phyloP scores from a whole-genome alignment of 1,140 invertebrate genomes.

The Bombus ignitus region DNA sequence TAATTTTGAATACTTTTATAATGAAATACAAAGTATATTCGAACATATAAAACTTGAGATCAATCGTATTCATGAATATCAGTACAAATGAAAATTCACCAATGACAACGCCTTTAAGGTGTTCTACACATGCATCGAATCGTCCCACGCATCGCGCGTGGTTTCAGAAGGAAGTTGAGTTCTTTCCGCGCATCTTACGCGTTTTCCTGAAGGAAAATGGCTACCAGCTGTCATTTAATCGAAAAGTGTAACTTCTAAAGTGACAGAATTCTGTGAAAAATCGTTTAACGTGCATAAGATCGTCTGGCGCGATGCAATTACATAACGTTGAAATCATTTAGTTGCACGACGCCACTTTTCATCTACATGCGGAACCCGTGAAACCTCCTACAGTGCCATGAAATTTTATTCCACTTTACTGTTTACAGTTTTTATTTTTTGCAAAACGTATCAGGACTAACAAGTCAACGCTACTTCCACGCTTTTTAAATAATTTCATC shows the following conservation, averaged over 20 bases:
- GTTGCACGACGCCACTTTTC: slow-evolving; percentile 44
- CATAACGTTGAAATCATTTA: slow-evolving; percentile 59
- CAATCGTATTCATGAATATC: not conserved
- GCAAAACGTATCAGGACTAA: slow-evolving; percentile 49
- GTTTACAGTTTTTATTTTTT: slow-evolving; percentile 70
- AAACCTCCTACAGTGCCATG: slow-evolving; percentile 70
- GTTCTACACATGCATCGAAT: slow-evolving; percentile 37
- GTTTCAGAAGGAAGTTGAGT: slow-evolving; percentile 65
- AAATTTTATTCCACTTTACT: slow-evolving; percentile 65
- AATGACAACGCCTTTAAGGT: slow-evolving; percentile 43
- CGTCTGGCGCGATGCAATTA: slow-evolving; percentile 65
- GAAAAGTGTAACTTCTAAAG: slow-evolving; percentile 69
- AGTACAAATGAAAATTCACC: slow-evolving; percentile 23
- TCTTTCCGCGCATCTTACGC: slow-evolving; percentile 75
- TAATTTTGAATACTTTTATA: not conserved
- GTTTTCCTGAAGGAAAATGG: slow-evolving; percentile 78
- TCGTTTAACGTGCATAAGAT: slow-evolving; percentile 10
- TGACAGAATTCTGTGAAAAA: slow-evolving; percentile 42
- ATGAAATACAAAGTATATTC: not conserved
- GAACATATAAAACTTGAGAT: slow-evolving; percentile 10
- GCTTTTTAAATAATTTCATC: not conserved
- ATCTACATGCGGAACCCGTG: slow-evolving; percentile 48
- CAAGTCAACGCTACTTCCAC: slow-evolving; percentile 18
- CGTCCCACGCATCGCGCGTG: slow-evolving; percentile 68
- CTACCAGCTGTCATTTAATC: slow-evolving; percentile 76